A percentile compares a stretch with the other conserved stretches of the same genome.
Conservation (phyloP, 2,797 vertebrate species). For the Eutrigla gurnardus region DNA sequence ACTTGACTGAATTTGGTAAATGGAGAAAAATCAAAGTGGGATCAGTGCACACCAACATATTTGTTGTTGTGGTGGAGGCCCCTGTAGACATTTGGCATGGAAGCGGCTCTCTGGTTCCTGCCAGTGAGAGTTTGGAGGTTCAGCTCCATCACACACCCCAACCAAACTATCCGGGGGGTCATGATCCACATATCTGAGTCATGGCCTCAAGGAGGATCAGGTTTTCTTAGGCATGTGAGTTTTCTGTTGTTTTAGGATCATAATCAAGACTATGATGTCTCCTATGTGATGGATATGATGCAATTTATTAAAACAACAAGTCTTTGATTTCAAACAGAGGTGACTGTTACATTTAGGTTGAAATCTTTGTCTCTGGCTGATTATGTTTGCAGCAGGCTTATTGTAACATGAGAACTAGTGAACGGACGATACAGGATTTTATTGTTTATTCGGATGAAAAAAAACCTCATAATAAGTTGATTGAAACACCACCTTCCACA, state of each 20-base stretch:
- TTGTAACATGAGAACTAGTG: background rate
- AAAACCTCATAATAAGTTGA: too few species aligned
- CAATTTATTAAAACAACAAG: background rate
- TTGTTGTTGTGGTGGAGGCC: slow-evolving; percentile 42
- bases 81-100: slow-evolving; percentile 57
- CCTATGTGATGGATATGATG: background rate
- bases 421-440: too few species aligned
- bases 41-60: slow-evolving; percentile 30
- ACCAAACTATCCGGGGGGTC: slow-evolving; percentile 16
- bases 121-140: slow-evolving; percentile 43
- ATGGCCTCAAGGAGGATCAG: too few species aligned
- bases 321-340: background rate
- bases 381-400: background rate
- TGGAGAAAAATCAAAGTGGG: slow-evolving; percentile 41
- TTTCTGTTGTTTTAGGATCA: background rate
- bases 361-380: background rate
- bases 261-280: background rate
- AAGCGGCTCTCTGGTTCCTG: slow-evolving; percentile 46
- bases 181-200: too few species aligned
- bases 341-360: background rate
- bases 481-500: background rate
- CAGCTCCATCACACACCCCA: slow-evolving; percentile 21
- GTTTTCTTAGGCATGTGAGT: background rate
- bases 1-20: slow-evolving; percentile 45
- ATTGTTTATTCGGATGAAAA: too few species aligned